A percentile compares a stretch with the other conserved stretches of the same genome.
phyloP scores from a whole-genome alignment of 1,140 invertebrate species.

The Camponotus floridanus region DNA sequence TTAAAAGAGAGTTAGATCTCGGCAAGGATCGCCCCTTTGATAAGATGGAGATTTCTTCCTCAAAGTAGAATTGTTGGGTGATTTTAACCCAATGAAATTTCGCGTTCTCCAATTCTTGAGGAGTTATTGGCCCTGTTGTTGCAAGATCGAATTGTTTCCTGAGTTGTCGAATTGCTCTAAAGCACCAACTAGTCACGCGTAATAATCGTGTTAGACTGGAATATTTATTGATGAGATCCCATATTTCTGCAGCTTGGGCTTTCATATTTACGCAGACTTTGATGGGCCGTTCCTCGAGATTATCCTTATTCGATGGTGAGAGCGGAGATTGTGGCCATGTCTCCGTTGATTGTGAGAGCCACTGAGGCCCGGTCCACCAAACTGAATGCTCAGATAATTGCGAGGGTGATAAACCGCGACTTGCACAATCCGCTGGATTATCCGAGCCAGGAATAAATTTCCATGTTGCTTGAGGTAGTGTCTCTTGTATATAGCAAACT shows the following conservation, averaged over 20 bases:
- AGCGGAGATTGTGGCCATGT: neutral
- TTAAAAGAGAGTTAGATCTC: neutral
- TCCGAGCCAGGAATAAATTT: neutral
- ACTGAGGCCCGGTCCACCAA: neutral
- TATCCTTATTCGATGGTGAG: neutral
- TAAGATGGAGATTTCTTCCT: neutral
- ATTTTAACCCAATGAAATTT: too few relatives aligned
- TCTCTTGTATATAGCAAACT: conserved; percentile 30
- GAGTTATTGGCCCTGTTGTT: too few relatives aligned
- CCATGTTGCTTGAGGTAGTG: neutral
- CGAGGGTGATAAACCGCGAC: neutral
- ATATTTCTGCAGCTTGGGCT: neutral
- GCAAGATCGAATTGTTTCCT: too few relatives aligned
- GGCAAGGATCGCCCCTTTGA: neutral
- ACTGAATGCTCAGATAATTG: neutral
- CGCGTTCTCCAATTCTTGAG: too few relatives aligned
- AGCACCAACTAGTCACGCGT: too few relatives aligned
- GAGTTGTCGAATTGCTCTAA: too few relatives aligned
- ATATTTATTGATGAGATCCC: neutral
- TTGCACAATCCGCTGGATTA: neutral
- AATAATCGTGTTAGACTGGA: too few relatives aligned
- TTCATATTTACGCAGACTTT: too few relatives aligned
- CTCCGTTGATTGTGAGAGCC: neutral
- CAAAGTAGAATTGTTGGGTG: neutral
- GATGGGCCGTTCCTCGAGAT: neutral